phyloP scores from a whole-genome alignment of 1,140 invertebrate species.

The Halyomorpha halys region DNA sequence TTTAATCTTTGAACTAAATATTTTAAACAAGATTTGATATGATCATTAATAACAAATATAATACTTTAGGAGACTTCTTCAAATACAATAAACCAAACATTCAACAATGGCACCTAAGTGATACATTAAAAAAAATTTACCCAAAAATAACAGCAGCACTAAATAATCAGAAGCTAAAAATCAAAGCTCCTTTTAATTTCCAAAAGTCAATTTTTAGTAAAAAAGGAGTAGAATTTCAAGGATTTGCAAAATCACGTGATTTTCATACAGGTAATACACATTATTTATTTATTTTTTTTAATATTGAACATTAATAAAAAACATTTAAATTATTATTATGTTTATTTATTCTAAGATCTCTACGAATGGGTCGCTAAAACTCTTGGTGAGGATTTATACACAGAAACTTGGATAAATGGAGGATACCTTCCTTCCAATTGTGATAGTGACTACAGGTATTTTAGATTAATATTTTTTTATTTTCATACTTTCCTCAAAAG shows the following conservation, averaged over 20 bases:
- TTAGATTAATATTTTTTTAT: too few relatives aligned
- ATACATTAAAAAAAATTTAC: constrained; percentile 39
- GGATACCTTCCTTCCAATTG: constrained; percentile 61
- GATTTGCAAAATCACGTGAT: constrained; percentile 67
- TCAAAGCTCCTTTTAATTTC: constrained; percentile 50
- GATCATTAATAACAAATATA: constrained; percentile 15
- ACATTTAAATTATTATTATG: constrained; percentile 1
- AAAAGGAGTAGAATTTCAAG: constrained; percentile 49
- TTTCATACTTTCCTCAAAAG: too few relatives aligned
- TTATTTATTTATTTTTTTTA: too few relatives aligned
- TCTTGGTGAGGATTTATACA: constrained; percentile 56
- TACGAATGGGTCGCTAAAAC: constrained; percentile 72
- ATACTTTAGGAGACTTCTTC: constrained; percentile 44
- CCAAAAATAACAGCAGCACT: constrained; percentile 52
- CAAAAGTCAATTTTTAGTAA: constrained; percentile 46
- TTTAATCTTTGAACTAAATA: too few relatives aligned
- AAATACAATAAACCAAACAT: constrained; percentile 65
- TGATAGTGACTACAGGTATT: constrained; percentile 32
- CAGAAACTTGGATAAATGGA: constrained; percentile 81
- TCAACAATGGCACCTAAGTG: constrained; percentile 49
- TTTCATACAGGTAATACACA: constrained; percentile 23
- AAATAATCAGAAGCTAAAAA: constrained; percentile 48
- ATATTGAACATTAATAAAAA: too few relatives aligned
- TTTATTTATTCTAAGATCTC: constrained; percentile 48
- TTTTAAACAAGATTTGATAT: too few relatives aligned